Conservation (phyloP, 2,888 invertebrate species). For the Helicoverpa assulta region DNA sequence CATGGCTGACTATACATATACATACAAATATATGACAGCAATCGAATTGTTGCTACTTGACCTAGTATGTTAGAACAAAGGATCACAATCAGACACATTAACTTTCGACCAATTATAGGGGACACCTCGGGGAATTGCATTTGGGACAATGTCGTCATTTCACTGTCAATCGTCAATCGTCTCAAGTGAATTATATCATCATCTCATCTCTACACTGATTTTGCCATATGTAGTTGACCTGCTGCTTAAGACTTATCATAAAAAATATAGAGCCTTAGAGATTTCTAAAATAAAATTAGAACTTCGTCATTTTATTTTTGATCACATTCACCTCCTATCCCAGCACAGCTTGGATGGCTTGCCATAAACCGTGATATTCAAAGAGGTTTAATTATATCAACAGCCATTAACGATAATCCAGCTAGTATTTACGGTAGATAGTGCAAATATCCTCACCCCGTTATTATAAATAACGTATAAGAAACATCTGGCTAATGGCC, state of each 20-base stretch:
- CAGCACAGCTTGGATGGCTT: neutral
- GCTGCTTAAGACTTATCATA: neutral
- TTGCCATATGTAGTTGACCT: too few relatives aligned
- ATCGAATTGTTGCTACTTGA: neutral
- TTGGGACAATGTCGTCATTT: neutral
- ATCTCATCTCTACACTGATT: too few relatives aligned
- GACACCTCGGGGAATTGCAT: neutral
- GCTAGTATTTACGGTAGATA: conserved; percentile 8
- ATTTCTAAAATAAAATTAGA: neutral
- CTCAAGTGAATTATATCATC: too few relatives aligned
- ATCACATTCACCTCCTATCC: neutral
- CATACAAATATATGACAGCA: too few relatives aligned
- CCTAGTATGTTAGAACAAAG: neutral
- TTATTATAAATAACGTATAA: conserved; percentile 28
- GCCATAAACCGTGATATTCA: neutral
- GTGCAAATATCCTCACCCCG: conserved; percentile 18
- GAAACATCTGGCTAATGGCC: conserved; percentile 51
- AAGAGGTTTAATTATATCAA: neutral
- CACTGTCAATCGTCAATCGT: neutral
- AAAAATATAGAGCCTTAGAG: neutral
- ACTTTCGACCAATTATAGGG: neutral
- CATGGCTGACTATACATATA: neutral
- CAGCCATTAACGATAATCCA: conserved; percentile 5
- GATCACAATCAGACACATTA: neutral
- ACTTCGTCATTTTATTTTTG: neutral